Evolutionary conservation across 2,888 invertebrate species (phyloP).

Genomic region (Marronus borbonicus): DNA sequence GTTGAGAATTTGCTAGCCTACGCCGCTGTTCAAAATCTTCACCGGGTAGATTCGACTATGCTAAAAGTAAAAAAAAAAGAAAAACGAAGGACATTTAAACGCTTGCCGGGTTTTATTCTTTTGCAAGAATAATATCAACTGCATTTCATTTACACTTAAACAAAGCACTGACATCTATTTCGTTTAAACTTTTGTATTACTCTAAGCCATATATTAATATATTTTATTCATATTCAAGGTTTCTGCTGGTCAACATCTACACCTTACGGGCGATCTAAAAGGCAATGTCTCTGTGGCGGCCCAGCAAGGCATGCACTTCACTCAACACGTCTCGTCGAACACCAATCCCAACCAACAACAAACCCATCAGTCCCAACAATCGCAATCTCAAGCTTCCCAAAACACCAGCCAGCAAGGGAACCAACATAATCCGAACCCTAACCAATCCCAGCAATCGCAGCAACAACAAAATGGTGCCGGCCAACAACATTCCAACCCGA

Average conservation of each 20-base stretch:
- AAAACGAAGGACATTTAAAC: too few relatives aligned
- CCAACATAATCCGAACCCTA: constrained; percentile 13
- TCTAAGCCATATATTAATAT: too few relatives aligned
- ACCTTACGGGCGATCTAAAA: constrained; percentile 81
- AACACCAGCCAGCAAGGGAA: constrained; percentile 31
- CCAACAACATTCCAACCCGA: constrained; percentile 53
- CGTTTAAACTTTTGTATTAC: too few relatives aligned
- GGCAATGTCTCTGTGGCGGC: constrained; percentile 87
- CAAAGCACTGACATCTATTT: too few relatives aligned
- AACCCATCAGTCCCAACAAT: constrained; percentile 53
- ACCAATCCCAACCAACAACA: constrained; percentile 54
- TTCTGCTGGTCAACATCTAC: constrained; percentile 89
- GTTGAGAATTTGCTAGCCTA: too few relatives aligned
- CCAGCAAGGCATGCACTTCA: constrained; percentile 87
- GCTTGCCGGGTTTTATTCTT: too few relatives aligned
- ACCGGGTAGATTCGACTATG: too few relatives aligned
- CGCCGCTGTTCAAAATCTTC: too few relatives aligned
- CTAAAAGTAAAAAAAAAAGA: too few relatives aligned
- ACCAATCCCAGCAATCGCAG: constrained; percentile 26
- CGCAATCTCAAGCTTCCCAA: constrained; percentile 39
- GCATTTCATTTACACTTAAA: too few relatives aligned
- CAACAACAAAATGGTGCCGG: constrained; percentile 27
- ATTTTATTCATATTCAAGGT: constrained; percentile 74
- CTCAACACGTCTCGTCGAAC: constrained; percentile 66
- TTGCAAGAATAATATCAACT: too few relatives aligned